These are phyloP conservation scores for Ctenomys sociabilis DNA, from an alignment of 2,113 vertebrate species.

Conservation along the genomic window DNA sequence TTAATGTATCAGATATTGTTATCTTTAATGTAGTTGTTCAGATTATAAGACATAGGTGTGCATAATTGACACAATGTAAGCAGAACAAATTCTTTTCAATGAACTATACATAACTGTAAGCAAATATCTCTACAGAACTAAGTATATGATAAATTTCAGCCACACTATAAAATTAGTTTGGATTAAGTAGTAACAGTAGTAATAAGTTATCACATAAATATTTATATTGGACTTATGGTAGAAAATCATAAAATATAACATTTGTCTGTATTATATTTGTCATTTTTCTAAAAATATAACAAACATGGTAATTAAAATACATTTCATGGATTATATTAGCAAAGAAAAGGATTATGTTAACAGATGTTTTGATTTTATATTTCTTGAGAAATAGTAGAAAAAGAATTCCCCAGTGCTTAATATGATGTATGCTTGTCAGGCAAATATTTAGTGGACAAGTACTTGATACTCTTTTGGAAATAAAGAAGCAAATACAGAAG, in stretches of 20 bases:
- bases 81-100: no score
- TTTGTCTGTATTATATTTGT: neutral
- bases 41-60: no score
- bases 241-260: neutral
- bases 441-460: neutral
- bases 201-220: neutral
- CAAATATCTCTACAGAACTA: neutral
- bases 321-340: neutral
- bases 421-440: neutral
- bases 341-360: neutral
- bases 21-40: no score
- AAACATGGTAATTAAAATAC: neutral
- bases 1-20: no score
- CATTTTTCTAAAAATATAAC: neutral
- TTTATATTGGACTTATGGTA: neutral
- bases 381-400: neutral
- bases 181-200: neutral
- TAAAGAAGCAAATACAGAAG: neutral
- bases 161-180: neutral
- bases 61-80: no score
- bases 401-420: neutral
- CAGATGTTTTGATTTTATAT: neutral
- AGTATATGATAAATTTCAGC: neutral
- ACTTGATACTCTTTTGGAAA: neutral
- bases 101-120: conserved; percentile 1